Evolutionary conservation across 1,140 invertebrate genomes (phyloP), one percentile per base, ranked within the genome.

Genomic region (Drosophila funebris): DNA sequence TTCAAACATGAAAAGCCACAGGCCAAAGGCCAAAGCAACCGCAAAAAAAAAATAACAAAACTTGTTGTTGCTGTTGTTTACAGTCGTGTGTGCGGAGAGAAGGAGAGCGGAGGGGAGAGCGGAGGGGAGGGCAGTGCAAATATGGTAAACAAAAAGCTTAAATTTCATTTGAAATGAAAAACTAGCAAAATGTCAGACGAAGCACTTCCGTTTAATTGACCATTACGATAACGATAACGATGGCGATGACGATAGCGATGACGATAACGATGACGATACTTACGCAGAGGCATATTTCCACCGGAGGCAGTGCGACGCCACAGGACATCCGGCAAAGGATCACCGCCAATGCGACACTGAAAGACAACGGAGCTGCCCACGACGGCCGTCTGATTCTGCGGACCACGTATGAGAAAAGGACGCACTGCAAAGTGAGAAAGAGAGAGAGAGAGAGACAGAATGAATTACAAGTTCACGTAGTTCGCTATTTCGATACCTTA

Each of bases 391-490:
- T 95, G 93, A 90, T 97, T 96, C 90, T 96, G 94, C 0, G 97
- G 96, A 0, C 95, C 94, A 78, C 94, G 94, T 56, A 96, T 94
- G 85, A 97, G 94, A 90, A 95, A 96, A 11, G 97, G 96, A 89
- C 96, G 96, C 63, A 96, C 96, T 96, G 93, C 13, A 87, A 71
- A n/a, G 7, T 36, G 22, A 27, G 3, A 52, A 6, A 4, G 1
- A 48, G 4, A 62, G 7, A 37, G 16, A 11, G 16, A 22, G 43
- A 43, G 8, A 43, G 18, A n/a, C 3, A 11, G 20, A 44, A 93
- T 27, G 24, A 4, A 27, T 27, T 27, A 27, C 24, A 13, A 13
- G 11, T 4, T 4, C 2, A n/a, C 3, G 5, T 1, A 36, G 33
- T n/a, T 4, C n/a, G 5, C 33, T 2, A 27, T 4, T 4, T 36